Conservation (phyloP, 2,888 invertebrate species). For the Scaptomyza caliginosa region DNA sequence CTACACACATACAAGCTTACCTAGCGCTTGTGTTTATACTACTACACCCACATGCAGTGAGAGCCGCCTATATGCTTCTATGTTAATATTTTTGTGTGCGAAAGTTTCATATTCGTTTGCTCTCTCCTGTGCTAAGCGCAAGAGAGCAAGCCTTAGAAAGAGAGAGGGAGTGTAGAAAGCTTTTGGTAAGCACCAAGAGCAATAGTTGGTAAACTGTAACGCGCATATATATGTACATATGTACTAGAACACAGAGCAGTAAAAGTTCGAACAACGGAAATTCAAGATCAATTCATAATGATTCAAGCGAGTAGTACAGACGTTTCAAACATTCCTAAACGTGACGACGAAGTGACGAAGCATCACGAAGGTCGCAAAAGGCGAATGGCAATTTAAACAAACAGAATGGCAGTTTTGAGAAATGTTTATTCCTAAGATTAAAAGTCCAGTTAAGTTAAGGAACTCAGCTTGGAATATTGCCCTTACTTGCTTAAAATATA, state of each 20-base stretch:
- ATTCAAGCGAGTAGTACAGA: slow-evolving; percentile 32
- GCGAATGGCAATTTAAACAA: background rate
- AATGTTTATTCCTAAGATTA: too few relatives aligned
- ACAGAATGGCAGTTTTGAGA: too few relatives aligned
- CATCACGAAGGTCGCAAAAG: background rate
- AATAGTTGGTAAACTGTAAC: slow-evolving; percentile 19
- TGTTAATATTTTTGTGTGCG: slow-evolving; percentile 61
- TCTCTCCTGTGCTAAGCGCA: slow-evolving; percentile 11
- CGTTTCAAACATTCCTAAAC: background rate
- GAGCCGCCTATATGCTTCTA: slow-evolving; percentile 45
- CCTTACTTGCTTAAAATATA: too few relatives aligned
- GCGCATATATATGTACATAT: background rate
- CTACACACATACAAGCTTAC: background rate
- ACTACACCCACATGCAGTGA: slow-evolving; percentile 1
- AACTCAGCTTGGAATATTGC: too few relatives aligned
- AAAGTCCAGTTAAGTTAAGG: too few relatives aligned
- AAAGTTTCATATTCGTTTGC: slow-evolving; percentile 26
- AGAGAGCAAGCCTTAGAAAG: background rate
- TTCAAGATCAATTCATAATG: slow-evolving; percentile 55
- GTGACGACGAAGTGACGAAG: background rate
- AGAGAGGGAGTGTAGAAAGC: slow-evolving; percentile 24
- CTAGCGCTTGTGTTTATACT: background rate
- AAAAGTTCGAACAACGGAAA: slow-evolving; percentile 41
- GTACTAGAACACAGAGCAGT: background rate
- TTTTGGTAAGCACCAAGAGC: slow-evolving; percentile 26